Percentiles rank a stretch among this genome's conserved stretches.
These are phyloP conservation scores for Atlantisia rogersi DNA, from an alignment of 2,113 vertebrate species.

Conservation along the genomic window DNA sequence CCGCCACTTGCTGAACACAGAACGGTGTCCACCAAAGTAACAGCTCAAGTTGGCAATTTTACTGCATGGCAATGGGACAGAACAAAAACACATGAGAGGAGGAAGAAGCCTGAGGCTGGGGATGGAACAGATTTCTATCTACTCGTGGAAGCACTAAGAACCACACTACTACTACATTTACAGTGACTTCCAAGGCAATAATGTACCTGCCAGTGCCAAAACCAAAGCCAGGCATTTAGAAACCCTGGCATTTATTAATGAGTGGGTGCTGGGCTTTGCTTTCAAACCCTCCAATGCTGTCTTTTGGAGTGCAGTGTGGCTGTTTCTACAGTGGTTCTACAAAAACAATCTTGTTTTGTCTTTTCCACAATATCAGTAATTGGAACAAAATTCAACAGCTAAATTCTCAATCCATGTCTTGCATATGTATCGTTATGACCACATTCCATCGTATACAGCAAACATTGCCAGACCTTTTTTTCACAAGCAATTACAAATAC, in stretches of 20 bases:
- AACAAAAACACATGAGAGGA: background rate
- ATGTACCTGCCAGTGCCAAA: background rate
- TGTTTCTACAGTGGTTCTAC: background rate
- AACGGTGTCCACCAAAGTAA: background rate
- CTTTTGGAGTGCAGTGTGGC: background rate
- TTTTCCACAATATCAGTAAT: background rate
- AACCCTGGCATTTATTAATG: background rate
- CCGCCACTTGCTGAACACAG: background rate
- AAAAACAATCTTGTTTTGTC: background rate
- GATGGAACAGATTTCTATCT: background rate
- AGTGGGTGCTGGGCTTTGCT: background rate
- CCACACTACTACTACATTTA: background rate
- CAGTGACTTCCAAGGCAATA: background rate
- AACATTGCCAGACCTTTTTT: background rate
- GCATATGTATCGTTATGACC: background rate
- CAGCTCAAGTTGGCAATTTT: background rate
- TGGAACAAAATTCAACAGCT: background rate
- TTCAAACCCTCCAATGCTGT: background rate
- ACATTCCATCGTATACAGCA: background rate
- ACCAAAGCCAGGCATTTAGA: conserved; percentile 14
- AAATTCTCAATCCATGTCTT: background rate
- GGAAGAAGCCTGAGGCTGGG: conserved; percentile 4
- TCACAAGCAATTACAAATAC: conserved; percentile 6
- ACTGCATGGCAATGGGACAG: background rate
- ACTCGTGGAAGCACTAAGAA: background rate